Base-by-base conservation (phyloP, 2,113 vertebrate species). In the Tenrec ecaudatus region DNA sequence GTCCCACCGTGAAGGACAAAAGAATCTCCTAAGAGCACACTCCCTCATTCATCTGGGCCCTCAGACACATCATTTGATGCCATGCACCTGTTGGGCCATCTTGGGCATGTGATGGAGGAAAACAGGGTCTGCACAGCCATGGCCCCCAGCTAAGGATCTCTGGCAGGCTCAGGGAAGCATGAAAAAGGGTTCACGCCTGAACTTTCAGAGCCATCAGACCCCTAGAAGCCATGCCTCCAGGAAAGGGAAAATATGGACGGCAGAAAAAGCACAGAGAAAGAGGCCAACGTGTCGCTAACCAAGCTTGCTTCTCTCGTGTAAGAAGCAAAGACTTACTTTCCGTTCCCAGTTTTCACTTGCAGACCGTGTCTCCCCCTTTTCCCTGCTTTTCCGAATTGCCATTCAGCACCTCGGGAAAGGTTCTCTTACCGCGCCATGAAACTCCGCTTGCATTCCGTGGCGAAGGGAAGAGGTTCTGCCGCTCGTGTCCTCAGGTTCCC, bases 361-460 rank as follows among this genome's bases (percentile, higher is more conserved):
- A 75, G 66, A 88, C 38, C 31, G 4, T 91, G 33, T 60, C 85
- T 95, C 47, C 69, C 88, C 69, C 95, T 95, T 90, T 85, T 96
- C 82, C 81, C 23, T 90, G 23, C 91, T 57, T 94, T 95, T 92
- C 36, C 23, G 81, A 92, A 94, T 88, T 91, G 82, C 43, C 66
- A 69, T 77, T 92, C 87, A 73, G 88, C 57, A 92, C 62, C 57
- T 94, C 57, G 53, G 88, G 66, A 95, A 88, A 94, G 19, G 19
- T 29, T 68, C 62, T 2, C 82, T 96, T 60, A 58, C 68, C 80
- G 4, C 68, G 47, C 66, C 66, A 12, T 82, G 84, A 73, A 47
- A 53, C 82, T 86, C 22, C 33, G 25, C 1, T 27, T 29, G 62
- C 27, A 0, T 12, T 47, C 6, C 3, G 8, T 23, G 69, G 19